Evolutionary conservation across 1,140 invertebrate species (phyloP), one percentile per base, ranked within the genome.

Genomic region (Ooceraea biroi): DNA sequence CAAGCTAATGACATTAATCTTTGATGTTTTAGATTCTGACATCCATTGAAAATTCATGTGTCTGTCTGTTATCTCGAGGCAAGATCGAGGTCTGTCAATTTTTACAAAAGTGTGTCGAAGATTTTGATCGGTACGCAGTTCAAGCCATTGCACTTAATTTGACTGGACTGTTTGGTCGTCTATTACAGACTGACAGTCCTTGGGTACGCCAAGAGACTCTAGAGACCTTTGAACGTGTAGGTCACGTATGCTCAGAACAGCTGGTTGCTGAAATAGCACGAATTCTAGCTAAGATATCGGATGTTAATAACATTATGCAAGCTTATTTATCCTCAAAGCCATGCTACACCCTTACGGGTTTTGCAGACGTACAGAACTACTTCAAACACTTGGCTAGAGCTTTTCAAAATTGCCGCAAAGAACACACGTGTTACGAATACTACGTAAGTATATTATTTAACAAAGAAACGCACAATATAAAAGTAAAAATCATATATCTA

Each of bases 191-290:
- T 19, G 83, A 89, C 0, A 82, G 91, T 55, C 86, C 90, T 0
- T 88, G 88, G 71, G 88, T 93, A 0, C 83, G 69, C 10, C 93
- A 94, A 74, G 91, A 93, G 48, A 90, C 89, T 0, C 73, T 94
- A 0, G 92, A 93, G 52, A 90, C 88, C 41, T 93, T 94, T 25
- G 90, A 93, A 7, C 5, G 89, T 0, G 68, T 93, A 0, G 90
- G 92, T 25, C 88, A 90, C 5, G 77, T 58, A 0, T 91, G 90
- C 10, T 80, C 85, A 0, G 86, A 91, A 0, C 84, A 91, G 1
- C 57, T 94, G 0, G 83, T 93, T 0, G 84, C 87, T 0, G 87
- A 83, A 25, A 82, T 94, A 4, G 82, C 88, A 0, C 76, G 85
- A 30, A 84, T 87, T 0, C 83, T 91, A 1, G 89, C 89, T 0